Evolutionary conservation across 2,797 vertebrate species (phyloP).

Genomic region (Loris lydekkerianus): DNA sequence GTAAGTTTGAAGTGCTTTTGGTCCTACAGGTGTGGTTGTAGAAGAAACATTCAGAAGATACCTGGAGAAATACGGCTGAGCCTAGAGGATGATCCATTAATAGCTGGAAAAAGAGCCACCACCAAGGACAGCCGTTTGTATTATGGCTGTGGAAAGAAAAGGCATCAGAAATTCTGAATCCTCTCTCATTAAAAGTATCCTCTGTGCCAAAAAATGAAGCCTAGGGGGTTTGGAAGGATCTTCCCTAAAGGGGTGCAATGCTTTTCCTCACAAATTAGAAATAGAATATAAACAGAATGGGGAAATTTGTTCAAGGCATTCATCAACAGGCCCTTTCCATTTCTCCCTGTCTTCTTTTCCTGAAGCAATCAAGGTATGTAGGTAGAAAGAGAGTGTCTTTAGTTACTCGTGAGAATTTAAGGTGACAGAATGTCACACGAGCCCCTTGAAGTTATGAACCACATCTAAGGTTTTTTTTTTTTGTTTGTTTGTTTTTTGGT

Average conservation of each 20-base stretch:
- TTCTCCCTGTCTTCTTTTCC: neutral
- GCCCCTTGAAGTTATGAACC: neutral
- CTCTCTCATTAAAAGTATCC: neutral
- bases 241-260: neutral
- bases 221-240: neutral
- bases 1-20: slow-evolving; percentile 29
- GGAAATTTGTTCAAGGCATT: neutral
- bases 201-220: neutral
- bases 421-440: neutral
- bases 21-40: neutral
- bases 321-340: neutral
- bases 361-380: neutral
- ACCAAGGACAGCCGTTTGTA: neutral
- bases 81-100: neutral
- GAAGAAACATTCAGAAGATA: neutral
- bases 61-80: neutral
- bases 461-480: neutral
- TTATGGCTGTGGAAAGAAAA: neutral
- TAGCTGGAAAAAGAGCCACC: neutral
- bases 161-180: neutral
- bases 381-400: neutral
- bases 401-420: neutral
- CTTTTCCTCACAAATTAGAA: neutral
- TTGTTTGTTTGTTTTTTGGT: neutral
- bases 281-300: neutral